These are phyloP conservation scores for Neoascia interrupta DNA, from an alignment of 2,888 invertebrate species.

Conservation along the genomic window DNA sequence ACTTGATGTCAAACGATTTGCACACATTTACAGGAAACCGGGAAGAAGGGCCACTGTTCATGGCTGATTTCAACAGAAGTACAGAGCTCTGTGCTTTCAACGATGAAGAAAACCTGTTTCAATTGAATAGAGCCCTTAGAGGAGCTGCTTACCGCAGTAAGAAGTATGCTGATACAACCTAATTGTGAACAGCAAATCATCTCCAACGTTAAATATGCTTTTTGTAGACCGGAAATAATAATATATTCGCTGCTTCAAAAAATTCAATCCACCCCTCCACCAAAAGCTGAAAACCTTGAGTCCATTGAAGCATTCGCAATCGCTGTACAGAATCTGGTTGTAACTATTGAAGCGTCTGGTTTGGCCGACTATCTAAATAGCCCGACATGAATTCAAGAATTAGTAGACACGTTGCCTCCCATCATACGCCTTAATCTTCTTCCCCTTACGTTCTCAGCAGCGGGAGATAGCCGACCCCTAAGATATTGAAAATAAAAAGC, in stretches of 20 bases:
- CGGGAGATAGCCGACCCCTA: no score
- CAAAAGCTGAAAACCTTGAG: constrained; percentile 19
- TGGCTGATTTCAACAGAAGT: not conserved
- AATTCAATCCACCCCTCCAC: not conserved
- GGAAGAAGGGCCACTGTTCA: constrained; percentile 5
- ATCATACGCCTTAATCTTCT: constrained; percentile 2
- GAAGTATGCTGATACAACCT: constrained; percentile 26
- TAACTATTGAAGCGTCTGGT: constrained; percentile 10
- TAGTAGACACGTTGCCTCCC: constrained; percentile 32
- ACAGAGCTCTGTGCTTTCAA: constrained; percentile 7
- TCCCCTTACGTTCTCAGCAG: not conserved
- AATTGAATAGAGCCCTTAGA: not conserved
- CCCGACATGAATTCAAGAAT: constrained; percentile 20
- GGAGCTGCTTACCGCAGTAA: constrained; percentile 15
- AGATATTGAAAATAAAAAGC: no score
- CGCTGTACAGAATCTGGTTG: constrained; percentile 24
- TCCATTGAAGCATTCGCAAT: constrained; percentile 21
- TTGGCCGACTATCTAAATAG: constrained; percentile 5
- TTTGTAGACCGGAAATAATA: constrained; percentile 20
- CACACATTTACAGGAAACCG: not conserved
- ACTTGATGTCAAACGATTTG: constrained; percentile 1
- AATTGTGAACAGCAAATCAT: constrained; percentile 10
- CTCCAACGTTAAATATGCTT: constrained; percentile 4
- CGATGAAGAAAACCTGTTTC: not conserved
- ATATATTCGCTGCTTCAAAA: not conserved